Conservation (phyloP, 92 coral and sea anemone genomes). For the Metridium senile region DNA sequence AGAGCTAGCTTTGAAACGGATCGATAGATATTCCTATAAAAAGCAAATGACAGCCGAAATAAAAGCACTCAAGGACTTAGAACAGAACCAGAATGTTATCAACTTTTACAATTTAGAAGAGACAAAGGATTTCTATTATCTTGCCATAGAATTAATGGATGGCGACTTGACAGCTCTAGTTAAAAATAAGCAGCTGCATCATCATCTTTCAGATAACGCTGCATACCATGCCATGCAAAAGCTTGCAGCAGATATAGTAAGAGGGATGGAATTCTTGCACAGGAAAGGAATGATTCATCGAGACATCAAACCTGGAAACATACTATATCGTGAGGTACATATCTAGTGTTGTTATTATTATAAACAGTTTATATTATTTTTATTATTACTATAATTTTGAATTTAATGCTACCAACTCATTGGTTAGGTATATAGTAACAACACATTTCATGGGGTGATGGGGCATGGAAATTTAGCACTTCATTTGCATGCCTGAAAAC, state of each 20-base stretch:
- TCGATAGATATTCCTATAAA: slow-evolving; percentile 28
- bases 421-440: too few relatives aligned
- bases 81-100: slow-evolving; percentile 48
- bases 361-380: too few relatives aligned
- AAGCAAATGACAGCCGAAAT: slow-evolving; percentile 51
- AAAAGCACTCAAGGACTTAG: slow-evolving; percentile 33
- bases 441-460: too few relatives aligned
- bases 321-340: slow-evolving; percentile 43
- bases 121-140: slow-evolving; percentile 37
- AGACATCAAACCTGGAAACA: slow-evolving; percentile 78
- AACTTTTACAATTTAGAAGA: slow-evolving; percentile 33
- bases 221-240: slow-evolving; percentile 2
- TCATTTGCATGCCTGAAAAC: too few relatives aligned
- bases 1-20: slow-evolving; percentile 61
- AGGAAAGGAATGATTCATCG: slow-evolving; percentile 50
- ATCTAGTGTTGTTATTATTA: too few relatives aligned
- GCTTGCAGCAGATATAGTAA: slow-evolving; percentile 40
- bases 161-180: slow-evolving; percentile 24
- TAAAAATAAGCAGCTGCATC: background rate
- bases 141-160: slow-evolving; percentile 67
- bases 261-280: slow-evolving; percentile 60
- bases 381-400: too few relatives aligned
- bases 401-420: too few relatives aligned
- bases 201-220: too few relatives aligned
- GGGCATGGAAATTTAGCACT: too few relatives aligned